Conservation (phyloP, 1,140 invertebrate species). For the Eciton burchellii region DNA sequence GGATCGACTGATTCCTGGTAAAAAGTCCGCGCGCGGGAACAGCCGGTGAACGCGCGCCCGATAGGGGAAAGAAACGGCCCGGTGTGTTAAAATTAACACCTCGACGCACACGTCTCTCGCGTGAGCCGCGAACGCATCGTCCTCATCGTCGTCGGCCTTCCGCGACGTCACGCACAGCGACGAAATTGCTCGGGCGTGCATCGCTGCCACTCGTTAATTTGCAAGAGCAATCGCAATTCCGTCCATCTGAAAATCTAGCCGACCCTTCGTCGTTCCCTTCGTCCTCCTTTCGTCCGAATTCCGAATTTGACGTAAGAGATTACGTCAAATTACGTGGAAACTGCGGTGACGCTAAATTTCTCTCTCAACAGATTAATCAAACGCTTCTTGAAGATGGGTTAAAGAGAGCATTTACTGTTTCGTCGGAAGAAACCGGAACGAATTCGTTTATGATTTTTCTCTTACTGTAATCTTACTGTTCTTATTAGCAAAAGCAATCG, state of each 20-base stretch:
- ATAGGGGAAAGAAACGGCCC: conserved; percentile 53
- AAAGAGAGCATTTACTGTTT: too few relatives aligned
- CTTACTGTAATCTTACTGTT: too few relatives aligned
- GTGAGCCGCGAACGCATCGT: conserved; percentile 60
- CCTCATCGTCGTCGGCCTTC: conserved; percentile 37
- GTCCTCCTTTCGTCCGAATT: not conserved
- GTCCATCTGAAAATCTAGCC: conserved; percentile 20
- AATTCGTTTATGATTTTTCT: too few relatives aligned
- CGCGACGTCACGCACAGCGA: conserved; percentile 25
- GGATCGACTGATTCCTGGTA: conserved; percentile 22
- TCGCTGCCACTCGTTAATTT: conserved; percentile 44
- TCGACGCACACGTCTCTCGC: conserved; percentile 64
- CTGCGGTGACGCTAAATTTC: too few relatives aligned
- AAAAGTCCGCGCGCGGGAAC: conserved; percentile 53
- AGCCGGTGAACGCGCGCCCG: conserved; percentile 56
- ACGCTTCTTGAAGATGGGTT: too few relatives aligned
- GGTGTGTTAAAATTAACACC: conserved; percentile 74
- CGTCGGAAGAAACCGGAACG: too few relatives aligned
- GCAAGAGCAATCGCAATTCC: conserved; percentile 44
- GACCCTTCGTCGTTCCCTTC: not conserved
- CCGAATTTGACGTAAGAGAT: too few relatives aligned
- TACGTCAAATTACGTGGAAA: too few relatives aligned
- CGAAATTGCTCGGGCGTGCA: conserved; percentile 21
- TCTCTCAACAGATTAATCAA: too few relatives aligned
- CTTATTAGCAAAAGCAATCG: too few relatives aligned